Percentiles rank a stretch among this genome's conserved stretches.
Conservation (phyloP, 2,797 vertebrate genomes). For the Falco novaeseelandiae region DNA sequence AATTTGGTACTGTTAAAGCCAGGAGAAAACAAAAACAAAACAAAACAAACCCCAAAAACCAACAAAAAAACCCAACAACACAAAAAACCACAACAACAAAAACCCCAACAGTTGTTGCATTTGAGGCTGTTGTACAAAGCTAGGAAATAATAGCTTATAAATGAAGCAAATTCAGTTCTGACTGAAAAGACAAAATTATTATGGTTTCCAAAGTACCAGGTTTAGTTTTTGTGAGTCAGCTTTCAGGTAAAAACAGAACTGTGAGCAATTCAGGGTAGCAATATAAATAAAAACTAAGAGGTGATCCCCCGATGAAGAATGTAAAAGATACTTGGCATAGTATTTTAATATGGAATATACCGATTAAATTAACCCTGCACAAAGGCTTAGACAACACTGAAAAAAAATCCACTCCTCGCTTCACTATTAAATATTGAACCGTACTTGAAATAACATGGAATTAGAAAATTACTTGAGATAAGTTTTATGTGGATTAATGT, state of each 20-base stretch:
- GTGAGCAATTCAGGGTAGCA: neutral
- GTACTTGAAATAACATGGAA: neutral
- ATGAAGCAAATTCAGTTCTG: neutral
- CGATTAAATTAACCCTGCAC: neutral
- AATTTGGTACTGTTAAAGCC: conserved; percentile 16
- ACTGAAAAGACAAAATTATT: neutral
- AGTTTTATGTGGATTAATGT: neutral
- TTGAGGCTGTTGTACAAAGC: conserved; percentile 8
- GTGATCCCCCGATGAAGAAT: neutral
- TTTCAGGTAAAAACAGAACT: neutral
- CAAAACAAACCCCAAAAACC: neutral
- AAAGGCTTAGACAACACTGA: neutral
- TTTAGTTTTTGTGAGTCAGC: neutral
- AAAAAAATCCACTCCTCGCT: neutral
- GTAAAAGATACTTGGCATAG: neutral
- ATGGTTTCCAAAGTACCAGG: neutral
- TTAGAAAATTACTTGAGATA: neutral
- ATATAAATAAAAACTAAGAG: neutral
- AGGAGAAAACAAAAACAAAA: neutral
- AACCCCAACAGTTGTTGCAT: neutral
- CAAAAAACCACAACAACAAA: too few species aligned
- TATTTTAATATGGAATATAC: neutral
- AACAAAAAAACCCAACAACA: too few species aligned
- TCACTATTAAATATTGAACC: neutral
- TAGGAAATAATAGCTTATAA: neutral